Base-by-base conservation (phyloP, 2,888 invertebrate genomes). In the Heliconius erato region DNA sequence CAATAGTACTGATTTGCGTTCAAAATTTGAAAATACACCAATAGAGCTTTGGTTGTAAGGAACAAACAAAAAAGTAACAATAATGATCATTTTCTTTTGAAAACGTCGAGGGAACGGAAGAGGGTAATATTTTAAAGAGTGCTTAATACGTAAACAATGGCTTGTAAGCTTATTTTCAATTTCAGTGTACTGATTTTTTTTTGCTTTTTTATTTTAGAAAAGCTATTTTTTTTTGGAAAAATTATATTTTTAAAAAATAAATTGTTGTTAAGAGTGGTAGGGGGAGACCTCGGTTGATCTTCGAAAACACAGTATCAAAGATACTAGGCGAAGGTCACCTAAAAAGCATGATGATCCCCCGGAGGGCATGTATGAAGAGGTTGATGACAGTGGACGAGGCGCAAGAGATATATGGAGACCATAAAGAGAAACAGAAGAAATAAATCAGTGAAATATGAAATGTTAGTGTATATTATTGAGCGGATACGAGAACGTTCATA, bases 21-120 rank as follows among this genome's bases (percentile, higher is more conserved):
- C 26, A 72, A 72, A 72, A 26, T 72, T 49, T 44, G 26, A 72
- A 72, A 44, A 72, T 72, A 44, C n/a, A 12, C 7, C 44, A 26
- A 44, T 26, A 72, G 44, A 72, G 44, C 72, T 72, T 72, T 44
- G 72, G 71, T 72, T 72, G 26, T 26, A 28, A 49, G 72, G 26
- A 44, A 72, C 49, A 44, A 72, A 72, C 72, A 49, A 72, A 72
- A 49, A 72, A 19, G 49, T 49, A 72, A 72, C 72, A 72, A 72
- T 72, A 49, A 72, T 49, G 16, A 72, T 44, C 44, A 35, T 26
- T 72, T 72, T 49, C 72, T 72, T 49, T 72, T 72, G n/a, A 72
- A 26, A 72, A 72, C 72, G 44, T 44, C 71, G 35, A 71, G 35
- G n/a, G 16, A 44, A 72, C 26, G 44, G 16, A 72, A 72, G 44